A percentile compares a stretch with the other conserved stretches of the same genome.
Evolutionary conservation across 2,888 invertebrate species (phyloP).

Genomic region (Monoplex corrugatus): DNA sequence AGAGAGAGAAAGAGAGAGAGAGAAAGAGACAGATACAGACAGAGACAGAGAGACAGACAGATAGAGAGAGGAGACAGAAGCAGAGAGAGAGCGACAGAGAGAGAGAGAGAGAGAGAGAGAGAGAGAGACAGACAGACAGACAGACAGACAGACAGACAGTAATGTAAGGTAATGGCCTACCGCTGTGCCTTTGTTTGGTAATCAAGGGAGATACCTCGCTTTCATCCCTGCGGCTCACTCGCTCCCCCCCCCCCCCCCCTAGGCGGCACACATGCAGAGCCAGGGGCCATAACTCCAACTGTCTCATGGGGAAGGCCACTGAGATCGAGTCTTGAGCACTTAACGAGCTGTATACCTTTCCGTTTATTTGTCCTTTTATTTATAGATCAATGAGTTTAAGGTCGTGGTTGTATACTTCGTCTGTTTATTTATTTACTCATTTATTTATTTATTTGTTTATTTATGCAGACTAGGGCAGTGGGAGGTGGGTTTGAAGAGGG

Average conservation of each 20-base stretch:
- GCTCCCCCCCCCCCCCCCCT: too few relatives aligned
- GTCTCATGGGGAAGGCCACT: neutral
- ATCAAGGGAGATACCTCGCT: slow-evolving; percentile 48
- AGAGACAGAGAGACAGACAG: neutral
- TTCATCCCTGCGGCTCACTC: slow-evolving; percentile 23
- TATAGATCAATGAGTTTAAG: too few relatives aligned
- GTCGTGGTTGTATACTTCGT: too few relatives aligned
- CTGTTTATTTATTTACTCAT: too few relatives aligned
- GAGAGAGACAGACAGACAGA: neutral
- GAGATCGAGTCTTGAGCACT: neutral
- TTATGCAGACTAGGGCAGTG: too few relatives aligned
- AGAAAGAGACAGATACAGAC: neutral
- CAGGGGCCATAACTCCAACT: slow-evolving; percentile 24
- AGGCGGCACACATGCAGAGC: neutral
- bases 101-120: slow-evolving; percentile 22
- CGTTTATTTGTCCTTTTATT: too few relatives aligned
- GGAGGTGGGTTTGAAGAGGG: too few relatives aligned
- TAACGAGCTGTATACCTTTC: too few relatives aligned
- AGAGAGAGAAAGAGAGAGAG: neutral
- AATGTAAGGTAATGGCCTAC: slow-evolving; percentile 41
- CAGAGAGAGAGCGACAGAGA: neutral
- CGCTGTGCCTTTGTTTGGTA: slow-evolving; percentile 50
- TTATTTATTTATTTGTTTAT: too few relatives aligned
- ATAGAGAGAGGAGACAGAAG: neutral
- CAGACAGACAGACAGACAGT: neutral